These are phyloP conservation scores for Epinephelus moara DNA, from an alignment of 2,113 vertebrate species.

Conservation along the genomic window DNA sequence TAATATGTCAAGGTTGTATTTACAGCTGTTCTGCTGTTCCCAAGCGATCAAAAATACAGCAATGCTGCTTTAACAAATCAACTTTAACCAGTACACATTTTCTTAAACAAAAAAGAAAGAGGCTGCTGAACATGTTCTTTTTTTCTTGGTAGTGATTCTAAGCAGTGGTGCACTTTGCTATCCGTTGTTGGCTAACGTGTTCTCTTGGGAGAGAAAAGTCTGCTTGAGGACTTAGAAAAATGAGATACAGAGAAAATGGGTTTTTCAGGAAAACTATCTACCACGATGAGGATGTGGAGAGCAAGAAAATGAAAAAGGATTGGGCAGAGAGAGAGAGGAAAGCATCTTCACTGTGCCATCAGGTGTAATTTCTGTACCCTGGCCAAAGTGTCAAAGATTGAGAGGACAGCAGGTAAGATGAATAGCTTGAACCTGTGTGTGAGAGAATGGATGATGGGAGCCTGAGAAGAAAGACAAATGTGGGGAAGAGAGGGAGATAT, in stretches of 20 bases:
- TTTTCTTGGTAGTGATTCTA: neutral
- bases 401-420: conserved; percentile 39
- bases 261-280: conserved; percentile 47
- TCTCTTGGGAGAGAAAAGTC: conserved; percentile 12
- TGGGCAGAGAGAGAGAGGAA: conserved; percentile 9
- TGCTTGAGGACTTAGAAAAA: conserved; percentile 28
- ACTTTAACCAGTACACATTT: neutral
- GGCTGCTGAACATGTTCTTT: neutral
- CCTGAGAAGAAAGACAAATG: conserved; percentile 3
- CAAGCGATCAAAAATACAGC: neutral
- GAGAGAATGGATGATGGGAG: conserved; percentile 16
- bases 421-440: conserved; percentile 36
- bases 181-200: neutral
- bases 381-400: conserved; percentile 42
- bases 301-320: conserved; percentile 37
- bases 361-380: conserved; percentile 49
- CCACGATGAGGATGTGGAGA: conserved; percentile 3
- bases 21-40: no score
- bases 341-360: conserved; percentile 37
- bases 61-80: neutral
- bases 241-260: conserved; percentile 36
- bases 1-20: no score
- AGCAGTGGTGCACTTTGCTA: conserved; percentile 20
- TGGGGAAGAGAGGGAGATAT: neutral
- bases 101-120: neutral